A percentile compares a stretch with the other conserved stretches of the same genome.
Evolutionary conservation across 2,113 vertebrate species (phyloP).

Genomic region (Colossoma macropomum): DNA sequence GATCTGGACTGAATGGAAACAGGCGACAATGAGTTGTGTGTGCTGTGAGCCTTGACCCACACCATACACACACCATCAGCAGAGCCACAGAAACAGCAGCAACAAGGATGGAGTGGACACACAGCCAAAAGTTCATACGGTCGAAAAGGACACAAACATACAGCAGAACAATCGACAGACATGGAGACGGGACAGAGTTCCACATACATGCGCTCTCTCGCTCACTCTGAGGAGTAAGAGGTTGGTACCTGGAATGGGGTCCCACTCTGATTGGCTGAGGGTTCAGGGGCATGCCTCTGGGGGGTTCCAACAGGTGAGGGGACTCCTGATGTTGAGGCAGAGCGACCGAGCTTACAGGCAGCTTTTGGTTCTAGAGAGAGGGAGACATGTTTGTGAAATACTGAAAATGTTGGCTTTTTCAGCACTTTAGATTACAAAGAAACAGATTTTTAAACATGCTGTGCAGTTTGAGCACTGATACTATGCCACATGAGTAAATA

Average conservation of each 20-base stretch:
- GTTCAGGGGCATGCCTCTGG: slow-evolving; percentile 84
- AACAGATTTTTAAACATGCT: too few relatives aligned
- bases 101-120: slow-evolving; percentile 26
- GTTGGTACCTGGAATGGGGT: slow-evolving; percentile 90
- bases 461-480: too few relatives aligned
- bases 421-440: too few relatives aligned
- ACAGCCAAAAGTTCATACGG: slow-evolving; percentile 18
- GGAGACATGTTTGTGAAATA: neutral
- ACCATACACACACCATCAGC: slow-evolving; percentile 33
- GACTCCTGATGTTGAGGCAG: slow-evolving; percentile 91
- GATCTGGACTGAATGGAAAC: slow-evolving; percentile 71
- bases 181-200: slow-evolving; percentile 80
- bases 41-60: neutral
- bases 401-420: too few relatives aligned
- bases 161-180: slow-evolving; percentile 73
- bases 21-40: slow-evolving; percentile 60
- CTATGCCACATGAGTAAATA: too few relatives aligned
- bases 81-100: slow-evolving; percentile 19
- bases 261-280: slow-evolving; percentile 73
- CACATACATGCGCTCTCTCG: slow-evolving; percentile 83
- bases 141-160: slow-evolving; percentile 45
- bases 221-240: slow-evolving; percentile 69
- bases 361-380: slow-evolving; percentile 81
- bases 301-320: slow-evolving; percentile 84
- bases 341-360: slow-evolving; percentile 88